These are phyloP conservation scores for Peribatodes rhomboidaria DNA, from an alignment of 2,888 invertebrate genomes.

Conservation along the genomic window DNA sequence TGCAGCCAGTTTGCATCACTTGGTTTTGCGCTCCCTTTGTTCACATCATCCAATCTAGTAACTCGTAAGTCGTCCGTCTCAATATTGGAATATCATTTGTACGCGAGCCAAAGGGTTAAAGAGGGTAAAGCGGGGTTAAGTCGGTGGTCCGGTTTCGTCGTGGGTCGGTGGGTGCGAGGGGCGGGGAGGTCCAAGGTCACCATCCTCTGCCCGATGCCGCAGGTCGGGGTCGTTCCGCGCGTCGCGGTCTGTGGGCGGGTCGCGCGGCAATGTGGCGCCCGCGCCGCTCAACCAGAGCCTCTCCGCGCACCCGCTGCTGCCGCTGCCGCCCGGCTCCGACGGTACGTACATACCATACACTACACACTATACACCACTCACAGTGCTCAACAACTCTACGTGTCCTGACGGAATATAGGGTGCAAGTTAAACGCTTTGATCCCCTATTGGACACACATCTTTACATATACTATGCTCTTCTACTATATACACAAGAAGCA, in stretches of 20 bases:
- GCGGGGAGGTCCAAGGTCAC: constrained; percentile 56
- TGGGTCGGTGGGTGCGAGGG: background rate
- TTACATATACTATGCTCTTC: too few relatives aligned
- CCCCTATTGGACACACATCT: too few relatives aligned
- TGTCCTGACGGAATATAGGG: too few relatives aligned
- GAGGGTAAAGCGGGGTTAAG: background rate
- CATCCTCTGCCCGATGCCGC: constrained; percentile 88
- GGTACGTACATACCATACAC: constrained; percentile 68
- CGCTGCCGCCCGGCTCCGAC: constrained; percentile 91
- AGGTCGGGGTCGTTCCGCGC: constrained; percentile 98
- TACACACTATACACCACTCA: constrained; percentile 9
- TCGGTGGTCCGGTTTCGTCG: constrained; percentile 1
- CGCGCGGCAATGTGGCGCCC: constrained; percentile 93
- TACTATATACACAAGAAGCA: too few relatives aligned
- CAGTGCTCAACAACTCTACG: too few relatives aligned
- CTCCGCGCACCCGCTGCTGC: constrained; percentile 97
- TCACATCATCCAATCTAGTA: too few relatives aligned
- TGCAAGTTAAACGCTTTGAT: too few relatives aligned
- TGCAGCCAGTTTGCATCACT: too few relatives aligned
- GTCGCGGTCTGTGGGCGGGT: constrained; percentile 82
- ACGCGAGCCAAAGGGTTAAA: background rate
- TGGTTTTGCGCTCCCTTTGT: too few relatives aligned
- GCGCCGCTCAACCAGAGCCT: constrained; percentile 89
- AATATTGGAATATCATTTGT: background rate
- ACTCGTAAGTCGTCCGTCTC: too few relatives aligned